A percentile compares a stretch with the other conserved stretches of the same genome.
Evolutionary conservation across 2,797 vertebrate species (phyloP).

Genomic region (Macropodus opercularis): DNA sequence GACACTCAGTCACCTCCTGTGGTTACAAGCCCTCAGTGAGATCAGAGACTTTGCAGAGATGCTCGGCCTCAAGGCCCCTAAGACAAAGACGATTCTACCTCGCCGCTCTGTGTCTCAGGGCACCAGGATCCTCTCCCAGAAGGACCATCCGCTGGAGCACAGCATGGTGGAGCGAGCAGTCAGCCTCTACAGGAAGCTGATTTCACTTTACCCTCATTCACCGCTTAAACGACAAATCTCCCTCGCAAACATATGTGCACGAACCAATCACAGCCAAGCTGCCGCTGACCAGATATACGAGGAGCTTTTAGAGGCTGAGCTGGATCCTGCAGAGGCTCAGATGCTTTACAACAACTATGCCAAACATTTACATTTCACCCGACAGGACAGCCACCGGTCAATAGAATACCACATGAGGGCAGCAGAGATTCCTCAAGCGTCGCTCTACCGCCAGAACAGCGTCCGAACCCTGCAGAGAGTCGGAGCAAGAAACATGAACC

Average conservation of each 20-base stretch:
- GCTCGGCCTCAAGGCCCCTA: too few relatives aligned
- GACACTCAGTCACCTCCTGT: too few relatives aligned
- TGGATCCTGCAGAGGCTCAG: constrained; percentile 47
- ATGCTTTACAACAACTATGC: constrained; percentile 64
- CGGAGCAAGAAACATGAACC: constrained; percentile 27
- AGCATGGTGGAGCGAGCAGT: constrained; percentile 46
- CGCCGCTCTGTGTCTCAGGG: constrained; percentile 43
- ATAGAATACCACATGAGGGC: constrained; percentile 63
- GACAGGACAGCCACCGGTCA: constrained; percentile 18
- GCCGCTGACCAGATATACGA: constrained; percentile 45
- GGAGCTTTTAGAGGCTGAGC: constrained; percentile 28
- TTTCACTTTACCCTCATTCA: constrained; percentile 61
- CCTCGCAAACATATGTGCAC: constrained; percentile 46
- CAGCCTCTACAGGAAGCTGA: constrained; percentile 48
- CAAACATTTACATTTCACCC: constrained; percentile 18
- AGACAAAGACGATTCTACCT: too few relatives aligned
- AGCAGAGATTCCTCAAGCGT: constrained; percentile 33
- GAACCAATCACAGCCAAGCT: constrained; percentile 1
- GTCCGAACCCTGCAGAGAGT: constrained; percentile 48
- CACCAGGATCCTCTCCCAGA: constrained; percentile 28
- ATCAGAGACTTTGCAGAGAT: too few relatives aligned
- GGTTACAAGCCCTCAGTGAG: too few relatives aligned
- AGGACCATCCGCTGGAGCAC: constrained; percentile 16
- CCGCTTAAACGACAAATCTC: constrained; percentile 23
- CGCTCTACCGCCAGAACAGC: constrained; percentile 33